These are phyloP conservation scores for Brachionus calyciflorus DNA, from an alignment of 1,140 invertebrate species.

Conservation along the genomic window DNA sequence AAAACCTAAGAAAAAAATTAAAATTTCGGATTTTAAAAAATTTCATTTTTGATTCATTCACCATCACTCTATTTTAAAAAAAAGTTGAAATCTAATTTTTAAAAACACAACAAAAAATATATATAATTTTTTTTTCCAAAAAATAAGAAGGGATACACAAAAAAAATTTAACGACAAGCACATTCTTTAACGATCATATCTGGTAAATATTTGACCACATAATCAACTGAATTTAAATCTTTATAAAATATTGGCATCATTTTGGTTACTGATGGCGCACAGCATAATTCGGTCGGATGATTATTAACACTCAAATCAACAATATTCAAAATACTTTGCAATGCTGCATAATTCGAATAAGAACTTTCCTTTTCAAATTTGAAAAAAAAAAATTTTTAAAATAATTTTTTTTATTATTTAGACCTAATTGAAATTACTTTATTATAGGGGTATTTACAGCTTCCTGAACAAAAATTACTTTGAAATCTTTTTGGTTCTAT, in stretches of 20 bases:
- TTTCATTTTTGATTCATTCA: not conserved
- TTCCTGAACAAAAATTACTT: slow-evolving; percentile 28
- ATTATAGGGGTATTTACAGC: slow-evolving; percentile 28
- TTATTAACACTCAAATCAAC: slow-evolving; percentile 33
- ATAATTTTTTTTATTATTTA: not conserved
- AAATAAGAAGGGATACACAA: no score
- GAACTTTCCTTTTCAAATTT: not conserved
- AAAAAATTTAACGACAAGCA: slow-evolving; percentile 10
- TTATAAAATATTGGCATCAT: slow-evolving; percentile 16
- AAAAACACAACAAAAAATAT: not conserved
- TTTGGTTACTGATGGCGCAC: slow-evolving; percentile 10
- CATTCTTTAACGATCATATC: slow-evolving; percentile 44
- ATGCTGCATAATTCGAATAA: slow-evolving; percentile 40
- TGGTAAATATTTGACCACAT: slow-evolving; percentile 42
- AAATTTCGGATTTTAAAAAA: not conserved
- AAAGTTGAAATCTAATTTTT: not conserved
- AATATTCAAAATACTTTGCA: slow-evolving; percentile 17
- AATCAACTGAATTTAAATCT: slow-evolving; percentile 35
- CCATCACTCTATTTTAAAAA: not conserved
- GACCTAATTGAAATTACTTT: not conserved
- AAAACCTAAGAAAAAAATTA: no score
- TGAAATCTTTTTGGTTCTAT: slow-evolving; percentile 37
- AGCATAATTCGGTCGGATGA: slow-evolving; percentile 11
- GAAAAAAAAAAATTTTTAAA: not conserved
- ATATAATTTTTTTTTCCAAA: not conserved